Base-by-base conservation (phyloP, 2,113 vertebrate genomes). In the Onychorhynchus coronatus region DNA sequence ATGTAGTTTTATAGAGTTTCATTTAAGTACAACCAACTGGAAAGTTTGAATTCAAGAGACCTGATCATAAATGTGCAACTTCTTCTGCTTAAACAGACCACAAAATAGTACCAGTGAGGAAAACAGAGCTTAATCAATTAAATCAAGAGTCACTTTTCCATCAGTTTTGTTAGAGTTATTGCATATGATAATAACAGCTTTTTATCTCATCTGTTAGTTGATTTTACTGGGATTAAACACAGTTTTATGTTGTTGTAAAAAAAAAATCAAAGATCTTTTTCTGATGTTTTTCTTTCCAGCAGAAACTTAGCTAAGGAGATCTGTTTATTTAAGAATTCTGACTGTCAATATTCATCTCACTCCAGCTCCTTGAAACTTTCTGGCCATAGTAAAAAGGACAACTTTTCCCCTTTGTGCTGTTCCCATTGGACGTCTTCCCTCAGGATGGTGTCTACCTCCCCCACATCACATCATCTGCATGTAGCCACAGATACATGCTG, bases 401-500 rank as follows among this genome's bases (percentile, higher is more conserved):
- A 2, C 12, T 76, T 87, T 44, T 44, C 33, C 5, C 10, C 22
- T 80, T 62, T 31, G 12, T 30, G 31, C 31, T 47, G 19, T 68
- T 53, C 53, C 53, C 35, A 35, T 30, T 12, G 44, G 5, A 35
- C 5, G 46, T 23, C 2, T 52, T 59, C 58, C 27, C 19, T 37
- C 55, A 71, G 55, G 59, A 53, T 22, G 61, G 12, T 13, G 25
- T 21, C 23, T 42, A 3, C 10, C 31, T 15, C 27, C 41, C 7
- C 24, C 28, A 4, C 6, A 9, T 19, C 5, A 0, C 50, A 19
- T 24, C 3, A 9, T 46, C 27, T 5, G 4, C 3, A 0, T 3
- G 3, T 17, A 14, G 52, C 25, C 66, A 52, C 27, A 5, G 42
- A 14, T 3, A 13, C 10, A 16, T 2, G 0, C 31, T 47, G 20